Base-by-base conservation (phyloP, 2,113 vertebrate species). In the Carassius auratus region DNA sequence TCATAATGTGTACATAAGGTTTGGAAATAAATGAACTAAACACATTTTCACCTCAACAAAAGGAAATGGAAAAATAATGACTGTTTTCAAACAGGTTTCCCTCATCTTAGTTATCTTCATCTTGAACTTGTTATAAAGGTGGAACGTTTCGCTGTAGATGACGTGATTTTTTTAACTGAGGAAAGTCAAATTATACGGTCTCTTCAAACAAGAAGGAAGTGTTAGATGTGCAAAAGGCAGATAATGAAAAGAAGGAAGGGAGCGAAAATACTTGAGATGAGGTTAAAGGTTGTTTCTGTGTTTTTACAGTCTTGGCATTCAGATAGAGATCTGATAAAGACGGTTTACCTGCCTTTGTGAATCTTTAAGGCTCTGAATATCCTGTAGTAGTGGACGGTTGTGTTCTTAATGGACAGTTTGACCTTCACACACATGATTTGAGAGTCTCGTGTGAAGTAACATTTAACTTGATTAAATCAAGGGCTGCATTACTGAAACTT, bases 171-270 rank as follows among this genome's bases (percentile, higher is more conserved):
- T 19, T 73, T 42, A 21, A 38, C 3, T 12, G 17, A 73, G 68
- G 8, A 21, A 10, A 10, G 42, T 2, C 9, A 45, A 45, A 45
- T 48, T 5, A 73, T 73, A 12, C 0, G 3, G 36, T 13, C 19
- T 45, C 10, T 48, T 15, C n/a, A 76, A 76, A 52, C 14, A 30
- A 48, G 48, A 76, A 76, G 45, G 74, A 52, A 52, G 45, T 8
- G 74, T 38, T 38, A 30, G 69, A 42, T 42, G 17, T 42, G 36
- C 8, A 21, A 38, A n/a, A 13, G 19, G 38, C 68, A n/a, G 69
- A 73, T 73, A 76, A 30, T 9, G 45, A 76, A 13, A 50, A 76
- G 45, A 76, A 76, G 74, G 71, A 74, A n/a, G n/a, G n/a, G n/a
- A n/a, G n/a, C n/a, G n/a, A n/a, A n/a, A 30, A 73, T 14, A 8